Base-by-base conservation (phyloP, 2,113 vertebrate species). In the Macquaria australasica region DNA sequence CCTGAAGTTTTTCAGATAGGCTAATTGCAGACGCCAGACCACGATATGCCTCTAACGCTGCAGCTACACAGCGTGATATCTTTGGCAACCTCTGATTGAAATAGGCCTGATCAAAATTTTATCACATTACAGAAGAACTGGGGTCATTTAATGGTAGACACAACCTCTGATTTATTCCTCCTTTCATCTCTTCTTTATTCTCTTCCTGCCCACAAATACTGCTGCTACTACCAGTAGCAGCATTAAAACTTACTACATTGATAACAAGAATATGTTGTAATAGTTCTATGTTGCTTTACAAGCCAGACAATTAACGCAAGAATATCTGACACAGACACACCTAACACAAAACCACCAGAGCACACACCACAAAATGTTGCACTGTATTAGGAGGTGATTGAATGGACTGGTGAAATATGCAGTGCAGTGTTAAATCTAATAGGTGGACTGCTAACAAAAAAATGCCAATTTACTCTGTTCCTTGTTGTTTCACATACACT, bases 21-120 rank as follows among this genome's bases (percentile, higher is more conserved):
- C 88, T 90, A 82, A 92, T 91, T 88, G 88, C 81, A 73, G 84
- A 88, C 21, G 45, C 85, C 81, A 77, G 82, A 79, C 84, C 59
- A 51, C 23, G n/a, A 34, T 82, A 51, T 79, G 77, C 73, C 48
- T 51, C 64, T 8, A 81, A 86, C 21, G 18, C 73, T 39, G 75
- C 77, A 15, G 77, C 81, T 78, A 45, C 87, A 63, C 87, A 10
- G 85, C 82, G 9, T 79, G 85, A 73, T 68, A 18, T 15, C 25
- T 87, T 56, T 56, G 75, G 31, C 74, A 77, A 51, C 64, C 70
- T 69, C 14, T 72, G 55, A 83, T 77, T 81, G 75, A 88, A 89
- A 81, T 45, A 62, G 81, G 78, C 75, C 75, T 81, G 56, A 88
- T 89, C 79, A 78, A 77, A 85, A 81, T 77, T 50, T 69, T 31